Evolutionary conservation across 1,140 invertebrate species (phyloP), one percentile per base, ranked within the genome.

Genomic region (Periplaneta americana): DNA sequence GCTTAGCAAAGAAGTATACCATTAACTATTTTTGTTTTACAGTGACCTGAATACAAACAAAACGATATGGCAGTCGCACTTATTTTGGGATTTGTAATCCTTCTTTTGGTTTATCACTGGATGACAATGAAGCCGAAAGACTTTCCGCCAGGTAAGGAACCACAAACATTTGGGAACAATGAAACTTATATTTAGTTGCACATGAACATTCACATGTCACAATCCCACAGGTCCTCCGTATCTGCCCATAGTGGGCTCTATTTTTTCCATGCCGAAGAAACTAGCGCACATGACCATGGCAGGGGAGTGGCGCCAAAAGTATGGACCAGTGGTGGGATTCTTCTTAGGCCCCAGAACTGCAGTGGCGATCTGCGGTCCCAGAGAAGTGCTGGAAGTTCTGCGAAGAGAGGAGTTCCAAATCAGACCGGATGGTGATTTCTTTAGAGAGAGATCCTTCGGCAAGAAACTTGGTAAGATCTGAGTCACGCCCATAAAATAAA

Each of bases 361-460:
- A 15, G 85, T 89, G n/a, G 83, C 88, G 11, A 84, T 89, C 74
- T 87, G 87, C 1, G 88, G 87, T 9, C 84, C 85, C 11, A 82
- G 85, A 5, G 87, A 87, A 4, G 83, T 89, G 1, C 75, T 86
- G 1, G 87, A 89, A 81, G 85, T 88, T 83, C 82, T 89, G 9
- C 79, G 80, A 11, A 82, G 84, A 32, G 83, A 85, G 0, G 88
- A 89, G 81, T 89, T 88, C 32, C 87, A 89, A 37, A 88, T 87
- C 4, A 85, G 88, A 82, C 87, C 87, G 1, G 83, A 87, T 35
- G 84, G 83, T 74, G 86, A 86, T 79, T 92, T 94, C 85, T 93
- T 93, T 82, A 87, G 89, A 48, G 86, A 93, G 34, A 87, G 93
- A 82, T 89, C 92, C 0, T 92, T 92, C 83, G 92, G 92, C 32